A percentile compares a stretch with the other conserved stretches of the same genome.
These are phyloP conservation scores for Agrilus biguttatus DNA, from an alignment of 2,888 invertebrate species.

Conservation along the genomic window DNA sequence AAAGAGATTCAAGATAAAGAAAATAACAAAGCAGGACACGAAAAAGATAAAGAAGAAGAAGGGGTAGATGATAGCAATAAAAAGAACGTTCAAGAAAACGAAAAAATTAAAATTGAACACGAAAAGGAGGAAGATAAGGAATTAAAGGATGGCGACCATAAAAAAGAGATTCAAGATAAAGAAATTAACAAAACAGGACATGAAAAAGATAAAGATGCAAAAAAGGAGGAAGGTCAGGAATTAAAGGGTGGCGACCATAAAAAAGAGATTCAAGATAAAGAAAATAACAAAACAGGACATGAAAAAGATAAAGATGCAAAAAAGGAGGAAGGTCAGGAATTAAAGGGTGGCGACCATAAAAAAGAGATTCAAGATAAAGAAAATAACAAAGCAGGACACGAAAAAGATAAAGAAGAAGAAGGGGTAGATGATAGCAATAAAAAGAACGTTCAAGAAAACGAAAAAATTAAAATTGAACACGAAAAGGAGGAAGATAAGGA, in stretches of 20 bases:
- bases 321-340: not conserved
- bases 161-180: not conserved
- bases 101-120: not conserved
- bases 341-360: not conserved
- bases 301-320: no score
- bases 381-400: not conserved
- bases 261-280: not conserved
- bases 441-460: slow-evolving; percentile 6
- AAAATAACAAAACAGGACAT: not conserved
- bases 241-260: not conserved
- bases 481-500: not conserved
- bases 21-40: not conserved
- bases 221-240: not conserved
- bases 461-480: not conserved
- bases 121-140: not conserved
- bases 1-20: not conserved
- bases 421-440: no score
- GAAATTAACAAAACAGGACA: not conserved
- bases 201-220: no score
- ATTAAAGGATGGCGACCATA: not conserved
- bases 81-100: not conserved
- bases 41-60: not conserved
- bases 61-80: not conserved
- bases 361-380: not conserved
- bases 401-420: no score